Conservation (phyloP, 2,888 invertebrate genomes). For the Nebria brevicollis region DNA sequence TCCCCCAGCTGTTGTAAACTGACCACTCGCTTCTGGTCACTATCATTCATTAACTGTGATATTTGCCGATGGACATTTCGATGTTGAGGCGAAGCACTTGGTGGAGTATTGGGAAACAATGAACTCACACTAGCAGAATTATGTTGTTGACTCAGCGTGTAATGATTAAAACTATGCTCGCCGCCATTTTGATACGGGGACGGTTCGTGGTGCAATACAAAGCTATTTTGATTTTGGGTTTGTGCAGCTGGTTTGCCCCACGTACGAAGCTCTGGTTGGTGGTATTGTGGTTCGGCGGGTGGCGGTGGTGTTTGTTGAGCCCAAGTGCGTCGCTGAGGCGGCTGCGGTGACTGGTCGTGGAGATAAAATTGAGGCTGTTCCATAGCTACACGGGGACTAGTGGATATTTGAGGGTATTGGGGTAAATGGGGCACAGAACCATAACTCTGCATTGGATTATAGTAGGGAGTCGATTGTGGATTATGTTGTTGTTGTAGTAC, state of each 20-base stretch:
- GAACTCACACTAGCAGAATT: slow-evolving; percentile 65
- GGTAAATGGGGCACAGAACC: slow-evolving; percentile 62
- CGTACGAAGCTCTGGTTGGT: slow-evolving; percentile 58
- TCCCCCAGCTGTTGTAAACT: slow-evolving; percentile 65
- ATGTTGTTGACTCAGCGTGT: slow-evolving; percentile 67
- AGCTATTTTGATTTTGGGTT: slow-evolving; percentile 61
- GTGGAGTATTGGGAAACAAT: slow-evolving; percentile 63
- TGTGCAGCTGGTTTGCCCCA: slow-evolving; percentile 60
- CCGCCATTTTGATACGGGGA: slow-evolving; percentile 74
- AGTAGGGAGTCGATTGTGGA: slow-evolving; percentile 28
- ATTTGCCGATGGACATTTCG: slow-evolving; percentile 70
- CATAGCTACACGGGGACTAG: slow-evolving; percentile 48
- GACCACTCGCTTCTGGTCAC: slow-evolving; percentile 56
- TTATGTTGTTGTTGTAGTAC: slow-evolving; percentile 51
- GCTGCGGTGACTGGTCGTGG: slow-evolving; percentile 71
- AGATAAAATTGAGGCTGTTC: slow-evolving; percentile 73
- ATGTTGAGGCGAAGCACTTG: slow-evolving; percentile 75
- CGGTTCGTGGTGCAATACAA: slow-evolving; percentile 73
- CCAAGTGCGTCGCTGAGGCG: slow-evolving; percentile 61
- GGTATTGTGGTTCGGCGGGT: slow-evolving; percentile 50
- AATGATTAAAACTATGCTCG: slow-evolving; percentile 68
- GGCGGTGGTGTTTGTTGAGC: slow-evolving; percentile 46
- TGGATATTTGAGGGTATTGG: slow-evolving; percentile 63
- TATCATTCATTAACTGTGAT: slow-evolving; percentile 62
- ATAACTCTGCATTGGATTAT: slow-evolving; percentile 58